Percentiles rank a stretch among this genome's conserved stretches.
phyloP scores from a whole-genome alignment of 2,888 invertebrate genomes.

The Nymphalis urticae region DNA sequence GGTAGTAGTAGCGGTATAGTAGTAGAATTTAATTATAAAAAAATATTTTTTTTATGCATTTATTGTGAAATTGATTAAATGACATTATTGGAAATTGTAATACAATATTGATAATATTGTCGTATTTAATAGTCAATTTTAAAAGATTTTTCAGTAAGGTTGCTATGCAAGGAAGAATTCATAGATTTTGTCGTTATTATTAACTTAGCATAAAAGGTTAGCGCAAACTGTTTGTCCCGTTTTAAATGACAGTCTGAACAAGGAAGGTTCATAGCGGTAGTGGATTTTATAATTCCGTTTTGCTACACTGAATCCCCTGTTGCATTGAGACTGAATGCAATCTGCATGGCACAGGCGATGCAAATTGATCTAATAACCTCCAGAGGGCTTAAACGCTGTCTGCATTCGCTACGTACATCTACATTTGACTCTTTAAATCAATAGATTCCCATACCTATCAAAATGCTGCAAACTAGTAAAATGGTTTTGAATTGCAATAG shows the following conservation, averaged over 20 bases:
- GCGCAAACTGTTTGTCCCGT: constrained; percentile 12
- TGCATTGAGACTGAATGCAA: constrained; percentile 27
- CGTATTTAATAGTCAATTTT: too few species aligned
- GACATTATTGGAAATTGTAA: too few species aligned
- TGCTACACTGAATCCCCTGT: constrained; percentile 19
- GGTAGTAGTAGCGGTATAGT: too few species aligned
- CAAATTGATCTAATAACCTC: constrained; percentile 34
- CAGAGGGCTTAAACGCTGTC: constrained; percentile 29
- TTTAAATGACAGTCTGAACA: constrained; percentile 6
- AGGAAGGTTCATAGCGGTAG: constrained; percentile 24
- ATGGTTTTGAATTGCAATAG: not conserved
- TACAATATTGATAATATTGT: too few species aligned
- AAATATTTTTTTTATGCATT: too few species aligned
- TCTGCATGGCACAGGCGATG: constrained; percentile 34
- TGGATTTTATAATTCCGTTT: constrained; percentile 31
- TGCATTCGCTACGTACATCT: not conserved
- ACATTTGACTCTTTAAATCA: not conserved
- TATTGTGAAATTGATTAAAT: too few species aligned
- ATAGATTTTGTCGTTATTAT: not conserved
- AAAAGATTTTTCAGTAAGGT: too few species aligned
- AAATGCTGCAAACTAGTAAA: not conserved
- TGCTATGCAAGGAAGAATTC: too few species aligned
- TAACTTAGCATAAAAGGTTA: constrained; percentile 6
- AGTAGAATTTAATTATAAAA: too few species aligned
- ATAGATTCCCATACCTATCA: not conserved